Evolutionary conservation across 2,888 invertebrate genomes (phyloP), one percentile per base, ranked within the genome.

Genomic region (Rapana venosa): DNA sequence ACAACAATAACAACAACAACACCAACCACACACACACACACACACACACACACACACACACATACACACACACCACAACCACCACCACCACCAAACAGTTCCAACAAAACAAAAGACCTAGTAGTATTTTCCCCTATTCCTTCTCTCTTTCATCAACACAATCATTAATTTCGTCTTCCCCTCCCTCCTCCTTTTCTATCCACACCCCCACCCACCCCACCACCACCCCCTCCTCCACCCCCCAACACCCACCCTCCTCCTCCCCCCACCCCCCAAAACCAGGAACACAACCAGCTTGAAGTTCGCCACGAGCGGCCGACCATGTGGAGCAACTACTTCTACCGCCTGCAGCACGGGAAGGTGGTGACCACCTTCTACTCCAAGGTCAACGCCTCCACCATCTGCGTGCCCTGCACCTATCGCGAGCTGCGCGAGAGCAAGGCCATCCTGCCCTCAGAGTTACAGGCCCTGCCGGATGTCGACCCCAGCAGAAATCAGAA

Each of bases 321-420:
- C 26, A 84, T 90, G 26, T 92, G 93, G 47, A 92, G 93, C 70
- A 91, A 91, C n/a, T 92, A 93, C 58, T 95, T 92, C 90, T 95
- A 94, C 93, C 91, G 91, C 70, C 91, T 95, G 77, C 91, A 92
- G 89, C 93, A 94, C 26, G 94, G 94, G 66, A 92, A 94, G 66
- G 93, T 95, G 61, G 94, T 95, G 89, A 95, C 94, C 66, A 93
- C 94, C 74, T 95, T 94, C 90, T 93, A 94, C 92, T 94, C 94
- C 90, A 93, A 93, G 79, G 94, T 95, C 30, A 94, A 94, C 91
- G 94, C 94, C 5, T 93, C 94, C 83, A 94, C 94, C 87, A 94
- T 95, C 58, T 95, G 95, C 89, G 94, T 95, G 30, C 95, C 95
- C 20, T 95, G 95, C 86, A 94, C 95, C 8, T 94, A 94, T 90